phyloP scores from a whole-genome alignment of 2,113 vertebrate species.

The Alectura lathami region DNA sequence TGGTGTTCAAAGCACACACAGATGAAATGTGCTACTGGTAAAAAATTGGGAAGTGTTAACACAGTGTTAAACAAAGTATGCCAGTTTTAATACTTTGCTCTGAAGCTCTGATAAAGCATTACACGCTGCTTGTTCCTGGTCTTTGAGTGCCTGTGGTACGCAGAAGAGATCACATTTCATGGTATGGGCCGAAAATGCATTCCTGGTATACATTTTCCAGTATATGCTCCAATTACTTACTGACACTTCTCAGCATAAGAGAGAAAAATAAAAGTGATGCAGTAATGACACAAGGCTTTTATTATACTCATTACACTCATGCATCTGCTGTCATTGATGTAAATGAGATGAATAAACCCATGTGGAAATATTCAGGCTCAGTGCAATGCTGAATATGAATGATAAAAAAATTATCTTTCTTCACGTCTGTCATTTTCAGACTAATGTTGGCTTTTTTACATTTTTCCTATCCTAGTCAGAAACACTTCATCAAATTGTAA shows the following conservation, averaged over 20 bases:
- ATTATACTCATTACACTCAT: not conserved
- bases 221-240: not conserved
- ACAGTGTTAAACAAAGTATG: not conserved
- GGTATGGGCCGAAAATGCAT: not conserved
- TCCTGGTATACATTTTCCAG: not conserved
- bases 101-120: not conserved
- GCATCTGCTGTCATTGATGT: not conserved
- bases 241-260: not conserved
- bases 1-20: not conserved
- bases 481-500: constrained; percentile 2
- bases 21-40: not conserved
- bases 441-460: not conserved
- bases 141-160: not conserved
- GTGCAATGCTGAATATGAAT: not conserved
- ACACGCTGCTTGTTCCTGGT: not conserved
- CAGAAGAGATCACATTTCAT: not conserved
- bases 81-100: not conserved
- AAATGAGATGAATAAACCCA: not conserved
- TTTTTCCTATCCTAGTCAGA: not conserved
- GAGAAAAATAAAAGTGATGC: not conserved
- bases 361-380: not conserved
- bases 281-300: not conserved
- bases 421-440: constrained; percentile 15
- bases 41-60: not conserved
- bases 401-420: constrained; percentile 2